A percentile compares a stretch with the other conserved stretches of the same genome.
phyloP scores from a whole-genome alignment of 2,888 invertebrate genomes.

The Lepidocyrtinus sp. region DNA sequence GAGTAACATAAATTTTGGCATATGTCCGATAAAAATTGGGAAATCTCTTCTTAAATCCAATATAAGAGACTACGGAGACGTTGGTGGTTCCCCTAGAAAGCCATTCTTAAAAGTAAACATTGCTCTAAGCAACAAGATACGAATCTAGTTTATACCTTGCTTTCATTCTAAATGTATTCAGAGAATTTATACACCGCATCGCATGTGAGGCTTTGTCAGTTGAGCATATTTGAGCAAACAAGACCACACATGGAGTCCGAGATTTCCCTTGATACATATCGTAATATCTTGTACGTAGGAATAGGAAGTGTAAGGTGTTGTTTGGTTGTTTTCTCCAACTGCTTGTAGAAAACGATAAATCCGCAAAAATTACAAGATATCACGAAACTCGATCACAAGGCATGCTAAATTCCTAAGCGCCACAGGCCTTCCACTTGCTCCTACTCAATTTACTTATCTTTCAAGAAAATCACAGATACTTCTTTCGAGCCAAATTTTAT shows the following conservation, averaged over 20 bases:
- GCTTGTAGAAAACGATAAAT: constrained; percentile 21
- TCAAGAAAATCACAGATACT: neutral
- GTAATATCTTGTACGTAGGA: neutral
- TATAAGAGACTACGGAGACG: neutral
- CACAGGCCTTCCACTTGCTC: too few species aligned
- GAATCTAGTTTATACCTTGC: too few species aligned
- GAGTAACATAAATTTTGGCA: constrained; percentile 1
- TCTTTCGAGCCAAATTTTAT: constrained; percentile 25
- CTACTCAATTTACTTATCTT: neutral
- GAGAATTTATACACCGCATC: neutral
- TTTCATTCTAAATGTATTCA: neutral
- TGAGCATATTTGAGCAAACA: neutral
- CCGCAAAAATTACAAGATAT: constrained; percentile 44
- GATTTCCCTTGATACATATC: constrained; percentile 34
- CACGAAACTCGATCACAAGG: constrained; percentile 42
- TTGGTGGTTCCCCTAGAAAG: constrained; percentile 8
- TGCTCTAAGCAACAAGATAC: neutral
- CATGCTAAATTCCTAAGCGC: constrained; percentile 10
- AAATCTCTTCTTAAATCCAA: constrained; percentile 2
- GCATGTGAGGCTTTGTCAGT: neutral
- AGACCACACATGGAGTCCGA: constrained; percentile 20
- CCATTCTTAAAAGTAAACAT: neutral
- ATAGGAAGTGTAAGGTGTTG: constrained; percentile 21
- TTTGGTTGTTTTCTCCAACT: neutral
- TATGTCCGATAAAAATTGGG: neutral